Evolutionary conservation across 2,888 invertebrate species (phyloP).

Genomic region (Campaea margaritaria): DNA sequence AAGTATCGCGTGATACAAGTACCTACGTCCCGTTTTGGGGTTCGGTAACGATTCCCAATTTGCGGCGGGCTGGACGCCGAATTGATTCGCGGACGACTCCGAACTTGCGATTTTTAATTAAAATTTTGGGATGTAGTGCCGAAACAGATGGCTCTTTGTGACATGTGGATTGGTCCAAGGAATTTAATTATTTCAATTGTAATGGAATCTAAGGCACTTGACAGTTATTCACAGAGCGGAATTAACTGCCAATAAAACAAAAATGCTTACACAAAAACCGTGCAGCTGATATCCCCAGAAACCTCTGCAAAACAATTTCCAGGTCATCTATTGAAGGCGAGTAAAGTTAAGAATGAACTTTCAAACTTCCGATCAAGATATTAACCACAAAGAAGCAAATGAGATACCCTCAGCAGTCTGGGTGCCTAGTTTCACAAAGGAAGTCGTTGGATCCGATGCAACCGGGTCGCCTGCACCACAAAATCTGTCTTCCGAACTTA

Average conservation of each 20-base stretch:
- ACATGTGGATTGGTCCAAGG: background rate
- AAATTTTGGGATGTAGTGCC: background rate
- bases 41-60: conserved; percentile 7
- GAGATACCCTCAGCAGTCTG: background rate
- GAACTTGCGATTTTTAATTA: conserved; percentile 1
- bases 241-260: too few relatives aligned
- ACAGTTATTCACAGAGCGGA: too few relatives aligned
- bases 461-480: background rate
- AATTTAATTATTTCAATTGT: background rate
- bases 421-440: conserved; percentile 12
- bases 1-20: conserved; percentile 9
- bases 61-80: background rate
- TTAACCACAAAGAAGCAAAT: conserved; percentile 7
- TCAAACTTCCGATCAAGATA: conserved; percentile 11
- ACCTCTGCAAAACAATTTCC: too few relatives aligned
- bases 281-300: too few relatives aligned
- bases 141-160: background rate
- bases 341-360: background rate
- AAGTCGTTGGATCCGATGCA: conserved; percentile 8
- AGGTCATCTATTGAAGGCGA: too few relatives aligned
- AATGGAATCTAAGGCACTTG: too few relatives aligned
- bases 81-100: conserved; percentile 3
- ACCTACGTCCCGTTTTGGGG: background rate
- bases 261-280: too few relatives aligned
- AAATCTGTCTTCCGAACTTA: conserved; percentile 12